Evolutionary conservation across 2,113 vertebrate genomes (phyloP).

Genomic region (Spheniscus mendiculus): DNA sequence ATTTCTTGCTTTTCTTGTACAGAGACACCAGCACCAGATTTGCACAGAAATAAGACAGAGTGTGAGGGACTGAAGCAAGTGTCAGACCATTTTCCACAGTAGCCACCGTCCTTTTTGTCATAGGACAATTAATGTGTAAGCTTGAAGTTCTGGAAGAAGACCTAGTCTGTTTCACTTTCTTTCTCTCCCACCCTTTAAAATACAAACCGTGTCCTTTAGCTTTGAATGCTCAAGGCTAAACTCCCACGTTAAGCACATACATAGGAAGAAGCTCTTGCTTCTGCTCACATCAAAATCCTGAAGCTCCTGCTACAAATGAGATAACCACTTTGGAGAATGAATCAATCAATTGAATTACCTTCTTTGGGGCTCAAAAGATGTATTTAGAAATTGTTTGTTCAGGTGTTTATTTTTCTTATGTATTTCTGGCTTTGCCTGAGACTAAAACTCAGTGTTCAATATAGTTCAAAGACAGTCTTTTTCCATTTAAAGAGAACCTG

Average conservation of each 20-base stretch:
- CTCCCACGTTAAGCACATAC: not conserved
- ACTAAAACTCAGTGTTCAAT: not conserved
- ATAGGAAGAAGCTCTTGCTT: not conserved
- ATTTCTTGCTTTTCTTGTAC: not conserved
- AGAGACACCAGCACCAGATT: not conserved
- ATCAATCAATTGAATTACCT: not conserved
- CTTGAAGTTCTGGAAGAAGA: not conserved
- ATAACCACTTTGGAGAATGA: not conserved
- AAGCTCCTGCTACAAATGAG: not conserved
- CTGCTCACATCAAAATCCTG: not conserved
- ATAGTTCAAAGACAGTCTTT: not conserved
- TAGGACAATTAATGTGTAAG: not conserved
- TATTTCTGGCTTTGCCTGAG: not conserved
- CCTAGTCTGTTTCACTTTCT: not conserved
- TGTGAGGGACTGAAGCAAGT: not conserved
- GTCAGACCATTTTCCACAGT: not conserved
- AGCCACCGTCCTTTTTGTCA: not conserved
- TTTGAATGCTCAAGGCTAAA: not conserved
- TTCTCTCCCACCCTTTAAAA: not conserved
- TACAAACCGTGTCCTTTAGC: not conserved
- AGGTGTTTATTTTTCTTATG: not conserved
- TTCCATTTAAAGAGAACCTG: not conserved
- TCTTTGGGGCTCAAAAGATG: not conserved
- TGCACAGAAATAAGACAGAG: not conserved
- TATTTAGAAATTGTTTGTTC: not conserved